Evolutionary conservation across 2,888 invertebrate species (phyloP).

Genomic region (Himalopsyche kuldschensis): DNA sequence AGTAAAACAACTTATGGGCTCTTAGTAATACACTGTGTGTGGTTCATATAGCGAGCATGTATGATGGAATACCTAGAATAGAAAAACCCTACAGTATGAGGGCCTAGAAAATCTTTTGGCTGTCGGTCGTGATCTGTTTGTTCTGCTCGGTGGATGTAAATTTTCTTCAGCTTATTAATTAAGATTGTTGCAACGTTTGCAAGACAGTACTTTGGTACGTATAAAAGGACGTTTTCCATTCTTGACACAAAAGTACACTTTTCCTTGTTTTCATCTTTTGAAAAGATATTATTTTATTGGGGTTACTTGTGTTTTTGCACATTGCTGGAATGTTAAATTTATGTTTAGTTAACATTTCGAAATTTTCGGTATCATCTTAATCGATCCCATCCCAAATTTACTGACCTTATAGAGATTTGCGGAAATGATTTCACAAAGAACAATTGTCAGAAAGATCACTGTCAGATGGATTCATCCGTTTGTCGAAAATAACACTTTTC

Average conservation of each 20-base stretch:
- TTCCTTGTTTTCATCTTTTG: conserved; percentile 26
- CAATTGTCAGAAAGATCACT: neutral
- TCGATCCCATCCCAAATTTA: conserved; percentile 48
- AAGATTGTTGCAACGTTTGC: conserved; percentile 9
- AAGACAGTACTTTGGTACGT: conserved; percentile 14
- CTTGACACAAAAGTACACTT: neutral
- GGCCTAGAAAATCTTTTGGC: neutral
- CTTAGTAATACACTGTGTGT: conserved; percentile 23
- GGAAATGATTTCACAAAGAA: conserved; percentile 44
- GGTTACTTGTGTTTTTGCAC: conserved; percentile 47
- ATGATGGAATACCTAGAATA: conserved; percentile 25
- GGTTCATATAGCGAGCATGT: neutral
- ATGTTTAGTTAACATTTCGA: conserved; percentile 57
- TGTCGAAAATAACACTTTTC: neutral
- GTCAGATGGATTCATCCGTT: neutral
- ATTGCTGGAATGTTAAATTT: conserved; percentile 62
- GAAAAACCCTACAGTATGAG: conserved; percentile 21
- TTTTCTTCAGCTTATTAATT: neutral
- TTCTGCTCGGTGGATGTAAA: neutral
- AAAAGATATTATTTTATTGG: conserved; percentile 34
- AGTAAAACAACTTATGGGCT: conserved; percentile 27
- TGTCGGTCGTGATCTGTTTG: neutral
- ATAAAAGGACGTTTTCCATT: conserved; percentile 13
- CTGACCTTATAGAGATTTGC: conserved; percentile 55
- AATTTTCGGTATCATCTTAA: conserved; percentile 49